These are phyloP conservation scores for Listronotus bonariensis DNA, from an alignment of 1,140 invertebrate genomes.

Conservation along the genomic window DNA sequence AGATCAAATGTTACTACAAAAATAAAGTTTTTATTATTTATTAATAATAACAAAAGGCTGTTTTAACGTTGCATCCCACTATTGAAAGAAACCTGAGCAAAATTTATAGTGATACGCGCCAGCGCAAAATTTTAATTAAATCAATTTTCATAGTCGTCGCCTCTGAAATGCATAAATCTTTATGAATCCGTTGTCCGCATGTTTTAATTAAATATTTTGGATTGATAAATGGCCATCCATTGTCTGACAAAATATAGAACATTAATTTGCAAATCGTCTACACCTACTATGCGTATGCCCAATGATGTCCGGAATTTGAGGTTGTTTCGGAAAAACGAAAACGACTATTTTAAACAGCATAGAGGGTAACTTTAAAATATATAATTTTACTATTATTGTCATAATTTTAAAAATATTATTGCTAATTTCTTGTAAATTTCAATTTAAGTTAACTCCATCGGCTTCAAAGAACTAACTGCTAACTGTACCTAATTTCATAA, in stretches of 20 bases:
- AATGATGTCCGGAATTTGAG: no score
- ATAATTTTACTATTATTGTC: no score
- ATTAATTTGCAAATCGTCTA: slow-evolving; percentile 46
- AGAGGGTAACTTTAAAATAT: no score
- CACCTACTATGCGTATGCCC: slow-evolving; percentile 38
- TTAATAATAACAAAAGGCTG: background rate
- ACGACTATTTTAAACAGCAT: no score
- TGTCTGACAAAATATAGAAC: slow-evolving; percentile 53
- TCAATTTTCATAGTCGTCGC: slow-evolving; percentile 51
- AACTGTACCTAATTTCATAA: no score
- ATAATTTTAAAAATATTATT: no score
- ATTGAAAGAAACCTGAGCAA: slow-evolving; percentile 24
- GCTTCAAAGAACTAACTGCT: no score
- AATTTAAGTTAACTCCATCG: no score
- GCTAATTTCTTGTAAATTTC: no score
- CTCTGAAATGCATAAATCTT: slow-evolving; percentile 53
- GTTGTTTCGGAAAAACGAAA: no score
- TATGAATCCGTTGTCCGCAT: slow-evolving; percentile 54
- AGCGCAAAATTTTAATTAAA: slow-evolving; percentile 55
- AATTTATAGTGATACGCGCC: slow-evolving; percentile 39
- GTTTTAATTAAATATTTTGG: slow-evolving; percentile 56
- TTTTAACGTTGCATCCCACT: background rate
- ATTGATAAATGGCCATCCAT: slow-evolving; percentile 53
- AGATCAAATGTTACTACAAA: no score
- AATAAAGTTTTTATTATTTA: no score